Evolutionary conservation across 2,888 invertebrate species (phyloP), one percentile per base, ranked within the genome.

Genomic region (Spicauda simplicius): DNA sequence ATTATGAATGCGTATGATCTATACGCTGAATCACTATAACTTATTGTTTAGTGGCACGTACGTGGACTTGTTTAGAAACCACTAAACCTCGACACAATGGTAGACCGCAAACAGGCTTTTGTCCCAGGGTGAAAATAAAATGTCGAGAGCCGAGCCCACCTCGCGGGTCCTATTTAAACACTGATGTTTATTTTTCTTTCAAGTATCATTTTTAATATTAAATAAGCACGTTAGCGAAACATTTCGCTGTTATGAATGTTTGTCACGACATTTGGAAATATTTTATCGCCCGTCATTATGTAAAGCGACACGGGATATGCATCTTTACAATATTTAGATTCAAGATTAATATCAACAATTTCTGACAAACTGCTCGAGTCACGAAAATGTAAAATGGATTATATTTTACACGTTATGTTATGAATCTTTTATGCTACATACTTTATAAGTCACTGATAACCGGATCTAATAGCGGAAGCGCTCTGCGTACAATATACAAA

Each of bases 111-210:
- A 84, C 79, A 80, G 73, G 76, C 81, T 80, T 83, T 87, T 85
- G 83, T 85, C 78, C 77, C 72, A 74, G 72, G 72, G 74, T 76
- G 83, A 85, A 87, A 88, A 90, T 87, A 89, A 87, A 88, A 87
- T 82, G 85, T 85, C 84, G 81, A 77, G 79, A 84, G 79, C 76
- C 76, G 78, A 73, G 74, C 77, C 76, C 73, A 77, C 76, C 75
- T 73, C 73, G 74, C 75, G 30, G 67, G 68, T 78, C 78, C 81
- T 80, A 78, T 77, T 73, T 73, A 78, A 81, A 80, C 72, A 79
- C 53, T 71, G 65, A 61, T 73, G 71, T 73, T 76, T 73, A 72
- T 71, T 72, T 73, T 72, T 70, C 69, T 61, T 71, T 69, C 70
- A 69, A 57, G 56, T 69, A 70, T 72, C 70, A 69, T 68, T 72